phyloP scores from a whole-genome alignment of 2,888 invertebrate genomes.

The Blastobasis adustella region DNA sequence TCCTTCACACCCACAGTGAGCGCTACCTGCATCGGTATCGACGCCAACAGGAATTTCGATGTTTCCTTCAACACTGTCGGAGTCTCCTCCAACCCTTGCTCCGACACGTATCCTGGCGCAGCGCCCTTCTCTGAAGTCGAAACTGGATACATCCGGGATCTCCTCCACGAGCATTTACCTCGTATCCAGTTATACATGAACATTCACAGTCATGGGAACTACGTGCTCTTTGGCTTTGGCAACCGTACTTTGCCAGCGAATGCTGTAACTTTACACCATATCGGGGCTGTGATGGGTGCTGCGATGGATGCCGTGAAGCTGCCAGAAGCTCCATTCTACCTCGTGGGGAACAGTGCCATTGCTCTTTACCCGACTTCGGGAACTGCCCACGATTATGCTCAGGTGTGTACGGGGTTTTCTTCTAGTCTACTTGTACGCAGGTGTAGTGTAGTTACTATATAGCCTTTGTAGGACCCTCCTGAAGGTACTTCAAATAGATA shows the following conservation, averaged over 20 bases:
- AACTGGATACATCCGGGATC: constrained; percentile 45
- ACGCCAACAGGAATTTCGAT: constrained; percentile 43
- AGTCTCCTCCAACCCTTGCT: constrained; percentile 59
- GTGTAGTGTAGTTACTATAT: no score
- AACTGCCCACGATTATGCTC: constrained; percentile 30
- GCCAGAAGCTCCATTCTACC: constrained; percentile 24
- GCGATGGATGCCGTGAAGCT: constrained; percentile 29
- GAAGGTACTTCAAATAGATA: no score
- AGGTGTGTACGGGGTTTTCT: constrained; percentile 10
- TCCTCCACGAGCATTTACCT: constrained; percentile 43
- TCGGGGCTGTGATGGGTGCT: constrained; percentile 31
- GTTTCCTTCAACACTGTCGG: constrained; percentile 31
- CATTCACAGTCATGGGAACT: constrained; percentile 81
- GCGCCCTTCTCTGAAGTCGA: constrained; percentile 79
- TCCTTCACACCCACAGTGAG: constrained; percentile 24
- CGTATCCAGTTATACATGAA: constrained; percentile 56
- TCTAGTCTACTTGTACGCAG: no score
- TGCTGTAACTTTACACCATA: constrained; percentile 21
- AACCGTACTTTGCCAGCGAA: constrained; percentile 23
- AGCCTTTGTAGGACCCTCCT: no score
- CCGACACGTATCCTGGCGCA: constrained; percentile 73
- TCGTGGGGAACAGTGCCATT: constrained; percentile 31
- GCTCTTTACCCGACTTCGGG: constrained; percentile 30
- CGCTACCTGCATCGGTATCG: constrained; percentile 32
- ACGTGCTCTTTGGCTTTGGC: constrained; percentile 77